Evolutionary conservation across 2,113 vertebrate genomes (phyloP), one percentile per base, ranked within the genome.

Genomic region (Pygoscelis antarcticus): DNA sequence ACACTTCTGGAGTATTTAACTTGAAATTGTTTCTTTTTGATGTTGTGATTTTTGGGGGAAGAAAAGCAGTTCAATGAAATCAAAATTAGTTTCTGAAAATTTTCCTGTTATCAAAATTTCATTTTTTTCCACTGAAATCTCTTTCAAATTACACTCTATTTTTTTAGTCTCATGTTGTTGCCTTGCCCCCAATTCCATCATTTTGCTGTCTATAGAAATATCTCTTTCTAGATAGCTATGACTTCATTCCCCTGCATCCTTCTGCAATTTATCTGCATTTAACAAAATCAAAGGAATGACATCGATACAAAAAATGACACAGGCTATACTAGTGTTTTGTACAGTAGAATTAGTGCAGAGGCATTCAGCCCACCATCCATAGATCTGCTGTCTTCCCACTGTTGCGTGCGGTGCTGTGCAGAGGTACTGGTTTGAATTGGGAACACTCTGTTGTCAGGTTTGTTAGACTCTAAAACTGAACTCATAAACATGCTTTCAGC

Each of bases 341-440:
- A 6, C 19, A 20, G n/a, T 23, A 60, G 49, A 34, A 58, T 22
- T 2, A 18, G 10, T 20, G 32, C 17, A 44, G 34, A 44, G 23
- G 4, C n/a, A 49, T 34, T 49, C 52, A 75, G 61, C 17, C 34
- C 30, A 22, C 42, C 36, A 58, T 14, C 20, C 13, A 14, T 4
- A 13, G 23, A 16, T 6, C 29, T 60, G 10, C 29, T 72, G 9
- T n/a, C 30, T 57, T 70, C 34, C 19, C 16, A 21, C 0, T 0
- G 10, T 3, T 30, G 3, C 13, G 51, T 40, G 11, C 13, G 52
- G 40, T 10, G 25, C 19, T 62, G 7, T 32, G n/a, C 42, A n/a
- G 32, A 72, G 16, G 16, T 55, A 13, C 16, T 23, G n/a, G 9
- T n/a, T 58, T 66, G 30, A 46, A 52, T 4, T 27, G 7, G 2